Percentiles rank a stretch among this genome's conserved stretches.
phyloP scores from a whole-genome alignment of 2,888 invertebrate species.

The Phymatocera aterrima region DNA sequence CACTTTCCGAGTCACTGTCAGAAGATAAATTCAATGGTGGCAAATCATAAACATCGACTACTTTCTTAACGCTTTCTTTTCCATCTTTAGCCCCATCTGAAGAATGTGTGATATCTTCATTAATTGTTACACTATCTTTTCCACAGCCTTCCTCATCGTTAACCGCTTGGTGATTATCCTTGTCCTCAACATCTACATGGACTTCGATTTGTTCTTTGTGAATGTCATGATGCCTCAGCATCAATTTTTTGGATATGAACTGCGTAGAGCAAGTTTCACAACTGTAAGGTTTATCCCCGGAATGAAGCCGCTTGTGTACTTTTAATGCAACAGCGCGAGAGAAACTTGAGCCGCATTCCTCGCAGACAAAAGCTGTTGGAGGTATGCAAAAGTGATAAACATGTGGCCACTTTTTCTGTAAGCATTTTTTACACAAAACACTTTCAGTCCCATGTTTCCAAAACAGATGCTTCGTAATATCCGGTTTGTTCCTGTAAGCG shows the following conservation, averaged over 20 bases:
- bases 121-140: slow-evolving; percentile 50
- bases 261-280: slow-evolving; percentile 87
- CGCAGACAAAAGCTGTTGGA: slow-evolving; percentile 86
- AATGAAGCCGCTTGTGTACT: slow-evolving; percentile 89
- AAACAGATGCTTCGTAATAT: slow-evolving; percentile 92
- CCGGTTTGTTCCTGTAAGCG: slow-evolving; percentile 90
- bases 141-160: slow-evolving; percentile 51
- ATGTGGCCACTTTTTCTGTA: slow-evolving; percentile 94
- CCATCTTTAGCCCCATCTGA: slow-evolving; percentile 65
- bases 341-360: slow-evolving; percentile 87
- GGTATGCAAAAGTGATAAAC: slow-evolving; percentile 94
- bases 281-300: slow-evolving; percentile 82
- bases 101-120: slow-evolving; percentile 60
- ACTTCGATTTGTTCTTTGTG: slow-evolving; percentile 76
- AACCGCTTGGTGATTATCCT: slow-evolving; percentile 47
- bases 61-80: slow-evolving; percentile 72
- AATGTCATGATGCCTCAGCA: slow-evolving; percentile 82
- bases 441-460: slow-evolving; percentile 96
- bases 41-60: slow-evolving; percentile 83
- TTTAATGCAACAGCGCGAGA: slow-evolving; percentile 86
- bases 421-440: slow-evolving; percentile 88
- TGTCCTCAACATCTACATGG: slow-evolving; percentile 54
- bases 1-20: slow-evolving; percentile 88
- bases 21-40: slow-evolving; percentile 88
- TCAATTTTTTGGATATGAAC: slow-evolving; percentile 88